phyloP scores from a whole-genome alignment of 1,140 invertebrate species.

The Nephotettix cincticeps region DNA sequence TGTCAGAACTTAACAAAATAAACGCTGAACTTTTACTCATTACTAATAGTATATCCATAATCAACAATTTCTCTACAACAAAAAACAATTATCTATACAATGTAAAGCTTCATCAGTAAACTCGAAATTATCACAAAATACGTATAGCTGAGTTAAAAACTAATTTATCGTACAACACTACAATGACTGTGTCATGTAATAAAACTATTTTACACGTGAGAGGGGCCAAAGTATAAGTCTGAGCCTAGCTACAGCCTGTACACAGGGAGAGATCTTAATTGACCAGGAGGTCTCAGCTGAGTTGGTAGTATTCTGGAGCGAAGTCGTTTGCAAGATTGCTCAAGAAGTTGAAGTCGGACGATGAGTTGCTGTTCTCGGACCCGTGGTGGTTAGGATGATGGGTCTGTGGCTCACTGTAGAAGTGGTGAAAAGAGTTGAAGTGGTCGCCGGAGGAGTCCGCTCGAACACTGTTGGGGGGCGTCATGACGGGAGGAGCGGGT shows the following conservation, averaged over 20 bases:
- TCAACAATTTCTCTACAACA: too few relatives aligned
- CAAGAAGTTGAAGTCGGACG: slow-evolving; percentile 88
- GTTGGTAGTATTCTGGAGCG: slow-evolving; percentile 87
- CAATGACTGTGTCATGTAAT: slow-evolving; percentile 1
- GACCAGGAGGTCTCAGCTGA: slow-evolving; percentile 54
- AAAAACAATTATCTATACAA: too few relatives aligned
- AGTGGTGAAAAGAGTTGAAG: slow-evolving; percentile 67
- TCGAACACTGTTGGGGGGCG: slow-evolving; percentile 57
- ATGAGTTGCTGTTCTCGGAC: slow-evolving; percentile 82
- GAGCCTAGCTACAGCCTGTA: background rate
- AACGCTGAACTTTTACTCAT: too few relatives aligned
- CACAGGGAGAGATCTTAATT: background rate
- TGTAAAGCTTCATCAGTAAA: too few relatives aligned
- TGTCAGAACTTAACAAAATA: too few relatives aligned
- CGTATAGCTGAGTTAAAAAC: slow-evolving; percentile 17
- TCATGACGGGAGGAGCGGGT: slow-evolving; percentile 56
- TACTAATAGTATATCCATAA: too few relatives aligned
- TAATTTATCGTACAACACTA: slow-evolving; percentile 6
- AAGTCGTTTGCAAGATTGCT: slow-evolving; percentile 89
- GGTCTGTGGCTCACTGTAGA: slow-evolving; percentile 55
- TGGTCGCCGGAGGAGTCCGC: slow-evolving; percentile 57
- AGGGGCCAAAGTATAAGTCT: background rate
- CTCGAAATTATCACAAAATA: background rate
- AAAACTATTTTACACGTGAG: slow-evolving; percentile 17
- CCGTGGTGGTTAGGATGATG: slow-evolving; percentile 46